Percentiles rank a stretch among this genome's conserved stretches.
phyloP scores from a whole-genome alignment of 2,797 vertebrate species.

The Notolabrus celidotus region DNA sequence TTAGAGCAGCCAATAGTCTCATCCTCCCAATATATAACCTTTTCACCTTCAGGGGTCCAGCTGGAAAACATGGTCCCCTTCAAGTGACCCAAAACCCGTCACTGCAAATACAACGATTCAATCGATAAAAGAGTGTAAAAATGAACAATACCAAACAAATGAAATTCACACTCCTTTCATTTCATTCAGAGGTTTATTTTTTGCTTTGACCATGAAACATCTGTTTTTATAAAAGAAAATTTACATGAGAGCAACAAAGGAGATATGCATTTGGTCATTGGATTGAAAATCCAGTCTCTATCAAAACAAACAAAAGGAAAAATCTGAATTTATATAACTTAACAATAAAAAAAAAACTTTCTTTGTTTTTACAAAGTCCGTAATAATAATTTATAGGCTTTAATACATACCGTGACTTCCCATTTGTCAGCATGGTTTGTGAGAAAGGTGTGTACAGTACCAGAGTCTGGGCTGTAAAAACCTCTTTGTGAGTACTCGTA shows the following conservation, averaged over 20 bases:
- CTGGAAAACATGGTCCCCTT: no score
- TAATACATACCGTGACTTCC: slow-evolving; percentile 71
- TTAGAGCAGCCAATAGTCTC: no score
- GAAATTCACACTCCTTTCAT: slow-evolving; percentile 24
- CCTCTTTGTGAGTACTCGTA: slow-evolving; percentile 39
- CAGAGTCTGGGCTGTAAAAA: slow-evolving; percentile 40
- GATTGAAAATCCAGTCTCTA: slow-evolving; percentile 89
- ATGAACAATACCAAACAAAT: no score
- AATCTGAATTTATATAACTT: slow-evolving; percentile 86
- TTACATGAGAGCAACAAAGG: slow-evolving; percentile 82
- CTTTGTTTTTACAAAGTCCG: slow-evolving; percentile 79
- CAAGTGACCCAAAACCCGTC: no score
- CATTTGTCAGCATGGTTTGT: slow-evolving; percentile 63
- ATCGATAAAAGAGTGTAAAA: no score
- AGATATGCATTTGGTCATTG: slow-evolving; percentile 89
- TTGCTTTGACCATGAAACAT: slow-evolving; percentile 84
- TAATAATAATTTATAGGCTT: slow-evolving; percentile 88
- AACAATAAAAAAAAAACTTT: slow-evolving; percentile 82
- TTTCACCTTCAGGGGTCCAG: no score
- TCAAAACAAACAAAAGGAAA: slow-evolving; percentile 74
- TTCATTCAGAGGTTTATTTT: slow-evolving; percentile 86
- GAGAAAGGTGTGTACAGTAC: slow-evolving; percentile 67
- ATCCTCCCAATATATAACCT: no score
- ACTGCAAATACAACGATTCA: no score
- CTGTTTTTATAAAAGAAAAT: slow-evolving; percentile 79